These are phyloP conservation scores for Aphelinus certus DNA, from an alignment of 1,140 invertebrate genomes.

Conservation along the genomic window DNA sequence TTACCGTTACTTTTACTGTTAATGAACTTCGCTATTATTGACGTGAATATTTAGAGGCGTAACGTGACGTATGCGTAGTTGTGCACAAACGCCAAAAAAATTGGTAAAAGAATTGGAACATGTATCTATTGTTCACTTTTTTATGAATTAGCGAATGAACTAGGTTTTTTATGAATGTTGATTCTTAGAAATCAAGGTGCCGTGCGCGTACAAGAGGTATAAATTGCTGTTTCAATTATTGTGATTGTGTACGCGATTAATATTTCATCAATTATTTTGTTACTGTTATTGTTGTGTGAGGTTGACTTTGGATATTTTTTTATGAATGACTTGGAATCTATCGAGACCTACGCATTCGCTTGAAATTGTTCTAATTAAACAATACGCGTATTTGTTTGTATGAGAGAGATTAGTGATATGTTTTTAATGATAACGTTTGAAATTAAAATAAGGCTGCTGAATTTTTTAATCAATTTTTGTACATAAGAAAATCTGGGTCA, in stretches of 20 bases:
- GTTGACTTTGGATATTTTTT: slow-evolving; percentile 33
- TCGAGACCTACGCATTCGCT: slow-evolving; percentile 13
- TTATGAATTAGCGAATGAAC: neutral
- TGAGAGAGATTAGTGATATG: slow-evolving; percentile 5
- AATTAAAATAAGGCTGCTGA: neutral
- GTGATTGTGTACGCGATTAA: slow-evolving; percentile 10
- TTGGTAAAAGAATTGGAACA: too few species aligned
- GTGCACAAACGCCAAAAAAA: slow-evolving; percentile 21
- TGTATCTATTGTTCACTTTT: neutral
- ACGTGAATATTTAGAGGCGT: slow-evolving; percentile 43
- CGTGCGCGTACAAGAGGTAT: slow-evolving; percentile 29
- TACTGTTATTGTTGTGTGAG: slow-evolving; percentile 28
- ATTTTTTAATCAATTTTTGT: slow-evolving; percentile 38
- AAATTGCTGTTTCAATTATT: slow-evolving; percentile 21
- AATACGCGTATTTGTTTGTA: slow-evolving; percentile 10
- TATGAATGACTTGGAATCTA: slow-evolving; percentile 22
- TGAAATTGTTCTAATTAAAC: slow-evolving; percentile 13
- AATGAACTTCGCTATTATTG: slow-evolving; percentile 21
- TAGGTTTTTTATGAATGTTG: slow-evolving; percentile 2
- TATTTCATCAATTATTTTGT: slow-evolving; percentile 30
- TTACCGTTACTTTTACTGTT: slow-evolving; percentile 14
- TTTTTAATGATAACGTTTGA: slow-evolving; percentile 22
- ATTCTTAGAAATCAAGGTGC: slow-evolving; percentile 12
- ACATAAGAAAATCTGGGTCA: slow-evolving; percentile 26
- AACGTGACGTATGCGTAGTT: slow-evolving; percentile 49